phyloP scores from a whole-genome alignment of 1,140 invertebrate species.

The Notospermus geniculatus region DNA sequence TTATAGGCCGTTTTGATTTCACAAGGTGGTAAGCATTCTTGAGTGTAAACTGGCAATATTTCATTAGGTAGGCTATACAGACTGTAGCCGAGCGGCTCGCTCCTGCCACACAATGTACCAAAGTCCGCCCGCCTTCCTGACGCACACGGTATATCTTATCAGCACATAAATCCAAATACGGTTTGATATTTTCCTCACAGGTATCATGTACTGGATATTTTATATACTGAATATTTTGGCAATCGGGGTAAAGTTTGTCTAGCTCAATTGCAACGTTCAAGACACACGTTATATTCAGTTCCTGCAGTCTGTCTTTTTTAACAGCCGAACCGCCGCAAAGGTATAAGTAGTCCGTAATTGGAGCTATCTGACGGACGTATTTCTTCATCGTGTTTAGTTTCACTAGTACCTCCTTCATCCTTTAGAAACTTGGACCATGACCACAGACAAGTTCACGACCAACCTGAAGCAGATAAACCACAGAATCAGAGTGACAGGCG shows the following conservation, averaged over 20 bases:
- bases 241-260: conserved; percentile 60
- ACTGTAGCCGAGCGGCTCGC: conserved; percentile 82
- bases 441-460: no score
- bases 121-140: conserved; percentile 63
- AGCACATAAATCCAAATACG: conserved; percentile 69
- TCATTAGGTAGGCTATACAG: conserved; percentile 85
- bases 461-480: no score
- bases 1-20: conserved; percentile 67
- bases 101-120: conserved; percentile 88
- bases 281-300: conserved; percentile 66
- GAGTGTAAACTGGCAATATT: conserved; percentile 73
- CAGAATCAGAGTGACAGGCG: no score
- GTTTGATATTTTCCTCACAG: no score
- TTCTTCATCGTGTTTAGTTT: no score
- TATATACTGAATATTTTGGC: no score
- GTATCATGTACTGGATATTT: no score
- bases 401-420: no score
- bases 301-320: conserved; percentile 56
- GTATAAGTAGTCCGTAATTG: conserved; percentile 62
- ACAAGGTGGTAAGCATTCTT: conserved; percentile 77
- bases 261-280: conserved; percentile 80
- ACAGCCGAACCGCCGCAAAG: conserved; percentile 64
- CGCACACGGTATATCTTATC: conserved; percentile 43
- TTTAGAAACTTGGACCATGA: no score
- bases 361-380: conserved; percentile 36